A percentile compares a stretch with the other conserved stretches of the same genome.
Conservation (phyloP, 1,140 invertebrate genomes). For the Protaetia brevitarsis region DNA sequence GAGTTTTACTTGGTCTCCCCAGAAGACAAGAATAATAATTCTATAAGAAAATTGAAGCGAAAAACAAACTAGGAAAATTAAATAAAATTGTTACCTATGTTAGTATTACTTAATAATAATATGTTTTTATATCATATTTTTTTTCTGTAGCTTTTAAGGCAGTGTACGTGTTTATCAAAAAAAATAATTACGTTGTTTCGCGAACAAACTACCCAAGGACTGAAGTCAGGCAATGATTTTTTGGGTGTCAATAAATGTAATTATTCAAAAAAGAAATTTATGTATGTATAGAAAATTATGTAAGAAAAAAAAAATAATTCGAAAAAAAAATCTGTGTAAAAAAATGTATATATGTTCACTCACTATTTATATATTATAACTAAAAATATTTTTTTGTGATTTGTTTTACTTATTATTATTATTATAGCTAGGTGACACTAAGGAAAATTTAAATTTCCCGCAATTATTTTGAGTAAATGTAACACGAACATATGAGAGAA, state of each 20-base stretch:
- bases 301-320: background rate
- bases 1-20: slow-evolving; percentile 1
- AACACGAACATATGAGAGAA: background rate
- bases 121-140: no score
- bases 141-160: slow-evolving; percentile 14
- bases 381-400: slow-evolving; percentile 11
- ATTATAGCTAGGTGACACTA: background rate
- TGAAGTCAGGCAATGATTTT: slow-evolving; percentile 15
- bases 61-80: background rate
- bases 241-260: no score
- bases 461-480: no score
- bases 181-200: background rate
- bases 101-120: slow-evolving; percentile 22
- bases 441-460: no score
- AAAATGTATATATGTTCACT: slow-evolving; percentile 19
- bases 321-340: slow-evolving; percentile 6
- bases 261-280: no score
- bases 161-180: slow-evolving; percentile 13
- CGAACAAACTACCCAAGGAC: background rate
- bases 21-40: no score
- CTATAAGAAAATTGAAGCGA: background rate
- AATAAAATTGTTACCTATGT: slow-evolving; percentile 19
- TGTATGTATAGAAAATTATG: background rate
- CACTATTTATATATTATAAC: slow-evolving; percentile 6
- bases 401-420: slow-evolving; percentile 12